Base-by-base conservation (phyloP, 2,888 invertebrate genomes). In the Scelioninae gen. 2 region DNA sequence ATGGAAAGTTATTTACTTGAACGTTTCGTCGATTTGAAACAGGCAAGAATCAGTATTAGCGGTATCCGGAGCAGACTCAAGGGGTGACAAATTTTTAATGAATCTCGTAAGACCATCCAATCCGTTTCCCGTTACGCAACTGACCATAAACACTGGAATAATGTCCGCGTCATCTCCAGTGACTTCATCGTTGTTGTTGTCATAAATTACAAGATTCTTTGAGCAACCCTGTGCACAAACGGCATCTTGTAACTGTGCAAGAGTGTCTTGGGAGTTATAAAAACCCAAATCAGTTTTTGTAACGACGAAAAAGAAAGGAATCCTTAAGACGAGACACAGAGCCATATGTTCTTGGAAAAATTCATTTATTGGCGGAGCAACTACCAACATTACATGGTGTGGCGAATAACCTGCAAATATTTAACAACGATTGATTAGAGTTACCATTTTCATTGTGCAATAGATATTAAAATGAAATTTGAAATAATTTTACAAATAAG, bases 21-120 rank as follows among this genome's bases (percentile, higher is more conserved):
- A 96, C 9, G 94, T 95, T 87, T 97, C 97, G 84, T 98, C 98
- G 41, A 98, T 94, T 89, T 97, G 95, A 85, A 97, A 97, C 82
- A 86, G 73, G 48, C 86, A 85, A 3, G 85, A 82, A 58, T 76
- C 91, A 86, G 85, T 80, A 58, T 85, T 82, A 1, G 80, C 79
- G 31, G 83, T 80, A 7, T 78, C 77, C 1, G 80, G 77, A 11
- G 80, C 78, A 2, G 81, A 79, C 53, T 85, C 81, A 15, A 81
- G 73, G 0, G 86, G 82, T 6, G 92, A 90, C 41, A 96, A 89
- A 15, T 96, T 93, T 82, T 96, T 92, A 13, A 98, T 89, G 85
- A 96, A 96, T 72, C 92, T 93, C 76, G 94, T 93, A 16, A 99
- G 89, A 7, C 95, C 89, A 81, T 93, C 92, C 22, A 96, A 87